These are phyloP conservation scores for Drosophila affinis DNA, from an alignment of 2,888 invertebrate species.

Conservation along the genomic window DNA sequence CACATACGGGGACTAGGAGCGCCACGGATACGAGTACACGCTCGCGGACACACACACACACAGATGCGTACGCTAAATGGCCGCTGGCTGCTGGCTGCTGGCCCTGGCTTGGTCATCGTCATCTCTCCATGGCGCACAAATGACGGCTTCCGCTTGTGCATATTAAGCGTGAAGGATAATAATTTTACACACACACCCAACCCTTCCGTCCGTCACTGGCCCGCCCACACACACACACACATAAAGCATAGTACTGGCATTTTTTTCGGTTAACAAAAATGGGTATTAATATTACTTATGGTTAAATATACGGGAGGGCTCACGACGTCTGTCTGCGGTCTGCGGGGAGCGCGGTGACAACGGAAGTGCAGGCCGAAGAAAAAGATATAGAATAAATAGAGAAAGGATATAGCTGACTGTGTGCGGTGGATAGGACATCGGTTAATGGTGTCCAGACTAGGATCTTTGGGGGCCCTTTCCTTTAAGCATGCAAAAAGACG, in stretches of 20 bases:
- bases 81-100: slow-evolving; percentile 55
- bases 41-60: slow-evolving; percentile 19
- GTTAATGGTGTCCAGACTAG: not conserved
- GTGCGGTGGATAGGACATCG: not conserved
- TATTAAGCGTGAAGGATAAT: slow-evolving; percentile 80
- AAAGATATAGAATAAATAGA: slow-evolving; percentile 8
- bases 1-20: not conserved
- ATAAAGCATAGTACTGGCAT: slow-evolving; percentile 46
- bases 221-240: slow-evolving; percentile 29
- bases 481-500: not conserved
- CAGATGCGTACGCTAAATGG: slow-evolving; percentile 67
- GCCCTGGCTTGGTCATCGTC: slow-evolving; percentile 55
- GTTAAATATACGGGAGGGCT: slow-evolving; percentile 68
- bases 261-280: slow-evolving; percentile 58
- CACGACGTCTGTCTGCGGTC: slow-evolving; percentile 62
- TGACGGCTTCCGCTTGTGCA: slow-evolving; percentile 79
- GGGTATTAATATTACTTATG: slow-evolving; percentile 79
- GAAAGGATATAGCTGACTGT: not conserved
- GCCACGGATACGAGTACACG: not conserved
- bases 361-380: slow-evolving; percentile 31
- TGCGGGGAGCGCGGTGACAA: slow-evolving; percentile 16
- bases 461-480: too few relatives aligned
- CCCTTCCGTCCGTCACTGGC: slow-evolving; percentile 5
- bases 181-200: slow-evolving; percentile 61
- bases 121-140: slow-evolving; percentile 70